phyloP scores from a whole-genome alignment of 2,888 invertebrate species.

The Elegia similella region DNA sequence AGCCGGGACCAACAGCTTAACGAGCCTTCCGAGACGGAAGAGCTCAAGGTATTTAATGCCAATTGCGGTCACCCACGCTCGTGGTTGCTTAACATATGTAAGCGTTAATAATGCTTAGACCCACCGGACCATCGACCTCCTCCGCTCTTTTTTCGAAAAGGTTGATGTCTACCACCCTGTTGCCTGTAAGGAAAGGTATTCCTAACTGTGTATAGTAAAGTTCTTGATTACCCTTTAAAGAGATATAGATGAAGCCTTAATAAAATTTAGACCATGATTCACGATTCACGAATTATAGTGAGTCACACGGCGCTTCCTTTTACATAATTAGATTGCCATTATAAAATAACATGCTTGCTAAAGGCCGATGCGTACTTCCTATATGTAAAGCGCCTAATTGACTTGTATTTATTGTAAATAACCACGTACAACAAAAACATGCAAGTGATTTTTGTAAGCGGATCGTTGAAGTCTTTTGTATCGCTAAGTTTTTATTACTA shows the following conservation, averaged over 20 bases:
- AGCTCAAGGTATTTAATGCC: too few species aligned
- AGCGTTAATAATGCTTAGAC: too few species aligned
- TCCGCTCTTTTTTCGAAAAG: too few species aligned
- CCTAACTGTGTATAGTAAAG: not conserved
- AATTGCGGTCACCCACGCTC: too few species aligned
- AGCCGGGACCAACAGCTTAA: too few species aligned
- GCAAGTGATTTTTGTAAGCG: not conserved
- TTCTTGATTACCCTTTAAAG: not conserved
- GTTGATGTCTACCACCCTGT: too few species aligned
- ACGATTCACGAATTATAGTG: conserved; percentile 4
- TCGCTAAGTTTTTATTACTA: not conserved
- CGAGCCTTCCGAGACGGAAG: too few species aligned
- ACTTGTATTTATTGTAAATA: not conserved
- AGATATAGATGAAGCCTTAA: not conserved
- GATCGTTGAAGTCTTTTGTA: conserved; percentile 30
- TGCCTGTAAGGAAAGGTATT: not conserved
- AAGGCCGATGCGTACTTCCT: not conserved
- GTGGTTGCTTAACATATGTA: too few species aligned
- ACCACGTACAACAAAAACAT: not conserved
- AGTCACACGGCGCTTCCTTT: conserved; percentile 8
- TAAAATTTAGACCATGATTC: not conserved
- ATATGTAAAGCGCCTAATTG: not conserved
- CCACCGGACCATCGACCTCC: too few species aligned
- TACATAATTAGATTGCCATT: conserved; percentile 9
- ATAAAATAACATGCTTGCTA: not conserved